Percentiles rank a stretch among this genome's conserved stretches.
Conservation (phyloP, 2,113 vertebrate genomes). For the Menura novaehollandiae region DNA sequence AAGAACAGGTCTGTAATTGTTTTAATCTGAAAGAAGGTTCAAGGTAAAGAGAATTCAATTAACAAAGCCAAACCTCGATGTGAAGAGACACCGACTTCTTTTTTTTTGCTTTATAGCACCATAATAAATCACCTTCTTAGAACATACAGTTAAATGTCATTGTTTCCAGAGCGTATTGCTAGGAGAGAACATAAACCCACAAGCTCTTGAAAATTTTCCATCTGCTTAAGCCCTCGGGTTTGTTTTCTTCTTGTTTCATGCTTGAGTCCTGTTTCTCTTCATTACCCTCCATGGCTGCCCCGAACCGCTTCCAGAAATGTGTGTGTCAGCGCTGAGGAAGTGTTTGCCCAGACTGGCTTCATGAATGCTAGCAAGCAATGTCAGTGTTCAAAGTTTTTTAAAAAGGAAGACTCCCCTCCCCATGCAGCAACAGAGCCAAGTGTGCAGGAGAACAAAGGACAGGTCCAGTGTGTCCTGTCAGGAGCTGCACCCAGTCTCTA, state of each 20-base stretch:
- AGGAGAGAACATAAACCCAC: neutral
- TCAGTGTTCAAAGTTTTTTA: neutral
- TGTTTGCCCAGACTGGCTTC: neutral
- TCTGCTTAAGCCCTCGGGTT: neutral
- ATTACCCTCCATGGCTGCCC: neutral
- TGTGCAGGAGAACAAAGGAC: neutral
- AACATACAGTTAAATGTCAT: neutral
- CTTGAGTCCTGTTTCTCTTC: neutral
- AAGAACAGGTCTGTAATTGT: neutral
- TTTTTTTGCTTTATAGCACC: neutral
- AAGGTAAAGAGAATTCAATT: neutral
- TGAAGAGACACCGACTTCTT: neutral
- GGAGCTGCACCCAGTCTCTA: neutral
- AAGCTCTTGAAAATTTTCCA: neutral
- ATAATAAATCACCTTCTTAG: neutral
- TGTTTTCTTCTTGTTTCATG: neutral
- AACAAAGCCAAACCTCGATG: neutral
- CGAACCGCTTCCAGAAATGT: neutral
- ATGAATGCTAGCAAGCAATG: neutral
- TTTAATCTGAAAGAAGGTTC: neutral
- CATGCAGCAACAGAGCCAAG: neutral
- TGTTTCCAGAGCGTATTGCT: neutral
- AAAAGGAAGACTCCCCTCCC: neutral
- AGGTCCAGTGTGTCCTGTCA: neutral
- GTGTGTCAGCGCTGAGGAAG: rapidly evolving